Evolutionary conservation across 2,888 invertebrate genomes (phyloP), one percentile per base, ranked within the genome.

Genomic region (Amblyjoppa fuscipennis): DNA sequence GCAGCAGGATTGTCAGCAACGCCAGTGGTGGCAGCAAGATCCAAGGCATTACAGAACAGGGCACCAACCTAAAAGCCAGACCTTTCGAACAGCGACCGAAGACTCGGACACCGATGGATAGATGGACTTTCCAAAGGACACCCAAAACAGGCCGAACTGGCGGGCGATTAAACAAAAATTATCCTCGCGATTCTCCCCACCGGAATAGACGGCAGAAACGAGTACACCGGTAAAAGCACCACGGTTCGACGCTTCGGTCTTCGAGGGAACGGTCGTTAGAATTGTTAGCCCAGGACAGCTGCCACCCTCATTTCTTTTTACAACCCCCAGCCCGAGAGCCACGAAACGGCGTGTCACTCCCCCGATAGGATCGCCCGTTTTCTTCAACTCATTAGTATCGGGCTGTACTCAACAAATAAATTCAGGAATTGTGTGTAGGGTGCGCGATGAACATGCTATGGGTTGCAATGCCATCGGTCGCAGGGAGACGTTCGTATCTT

Each of bases 201-300:
- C 41, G 49, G n/a, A 71, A 66, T n/a, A 28, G 11, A 61, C 20
- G 41, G 45, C 45, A 45, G 45, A 41, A 25, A 68, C 61, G 25
- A 53, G 25, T 20, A 64, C 56, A 20, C 34, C 69, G 53, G 31
- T 59, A 20, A 31, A 84, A 41, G 68, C 70, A 75, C 59, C 74
- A 81, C 51, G 75, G 71, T 64, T 71, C 49, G 69, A 61, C 41
- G 66, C 70, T 84, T 68, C 34, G 64, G 61, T 69, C 4, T 71
- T 68, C 74, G 81, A 51, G 69, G 38, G 75, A 79, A 79, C 61
- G 70, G 51, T 74, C 77, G 79, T 76, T 71, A 45, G 51, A 81
- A 79, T 34, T 75, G 53, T 82, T 82, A 79, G 31, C 41, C 78
- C 68, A 34, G 70, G 64, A 56, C 84, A 82, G 79, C 84, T 84